Evolutionary conservation across 2,113 vertebrate species (phyloP).

Genomic region (Sinosuthora webbiana): DNA sequence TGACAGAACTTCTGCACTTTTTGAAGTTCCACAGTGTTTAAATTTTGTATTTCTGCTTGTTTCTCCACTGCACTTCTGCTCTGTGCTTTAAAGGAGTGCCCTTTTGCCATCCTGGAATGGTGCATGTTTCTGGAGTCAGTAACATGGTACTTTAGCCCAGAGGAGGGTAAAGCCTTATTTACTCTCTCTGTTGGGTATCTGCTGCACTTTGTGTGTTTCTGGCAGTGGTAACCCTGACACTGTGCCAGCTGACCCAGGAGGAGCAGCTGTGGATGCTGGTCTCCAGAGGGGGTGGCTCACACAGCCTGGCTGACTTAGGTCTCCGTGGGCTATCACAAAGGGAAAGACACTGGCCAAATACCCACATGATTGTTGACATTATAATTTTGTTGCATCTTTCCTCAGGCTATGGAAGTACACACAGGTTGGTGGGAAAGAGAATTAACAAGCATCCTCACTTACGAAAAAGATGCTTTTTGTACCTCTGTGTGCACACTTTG

Average conservation of each 20-base stretch:
- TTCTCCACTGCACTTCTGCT: neutral
- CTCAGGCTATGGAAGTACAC: neutral
- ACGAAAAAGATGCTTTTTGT: neutral
- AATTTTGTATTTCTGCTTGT: neutral
- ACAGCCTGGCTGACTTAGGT: rapidly evolving
- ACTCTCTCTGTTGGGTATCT: neutral
- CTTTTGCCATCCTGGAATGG: rapidly evolving
- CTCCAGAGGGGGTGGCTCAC: neutral
- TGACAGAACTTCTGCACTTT: neutral
- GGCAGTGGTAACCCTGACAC: neutral
- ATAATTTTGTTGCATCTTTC: neutral
- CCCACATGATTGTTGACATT: neutral
- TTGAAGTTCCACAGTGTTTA: neutral
- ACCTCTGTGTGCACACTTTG: rapidly evolving
- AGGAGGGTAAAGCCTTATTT: neutral
- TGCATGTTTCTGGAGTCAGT: neutral
- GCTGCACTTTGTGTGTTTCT: neutral
- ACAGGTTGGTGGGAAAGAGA: neutral
- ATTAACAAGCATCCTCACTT: neutral
- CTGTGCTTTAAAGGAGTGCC: neutral
- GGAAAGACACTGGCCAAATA: neutral
- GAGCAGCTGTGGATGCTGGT: neutral
- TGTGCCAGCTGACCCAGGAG: rapidly evolving
- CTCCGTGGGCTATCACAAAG: neutral
- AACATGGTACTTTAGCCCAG: rapidly evolving